phyloP scores from a whole-genome alignment of 2,797 vertebrate genomes.

The Schizopygopsis malacanthus region DNA sequence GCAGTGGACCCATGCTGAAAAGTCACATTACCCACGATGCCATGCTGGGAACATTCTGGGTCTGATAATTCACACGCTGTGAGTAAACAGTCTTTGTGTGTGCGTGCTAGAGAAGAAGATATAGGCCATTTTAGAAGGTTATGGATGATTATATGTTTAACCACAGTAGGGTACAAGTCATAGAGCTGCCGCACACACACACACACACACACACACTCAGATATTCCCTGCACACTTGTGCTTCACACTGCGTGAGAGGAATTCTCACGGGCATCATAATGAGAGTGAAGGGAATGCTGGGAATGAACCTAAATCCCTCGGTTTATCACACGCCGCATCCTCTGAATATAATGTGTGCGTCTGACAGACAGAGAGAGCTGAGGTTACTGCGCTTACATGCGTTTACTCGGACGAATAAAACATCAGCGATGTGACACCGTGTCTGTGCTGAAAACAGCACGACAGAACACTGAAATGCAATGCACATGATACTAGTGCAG shows the following conservation, averaged over 20 bases:
- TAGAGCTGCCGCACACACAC: constrained; percentile 14
- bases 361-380: constrained; percentile 24
- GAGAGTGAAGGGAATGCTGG: constrained; percentile 42
- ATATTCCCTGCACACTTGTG: constrained; percentile 19
- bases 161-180: constrained; percentile 51
- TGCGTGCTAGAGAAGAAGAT: constrained; percentile 30
- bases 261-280: constrained; percentile 46
- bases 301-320: constrained; percentile 35
- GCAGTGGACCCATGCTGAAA: constrained; percentile 47
- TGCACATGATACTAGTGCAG: background rate
- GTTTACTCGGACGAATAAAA: background rate
- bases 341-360: background rate
- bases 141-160: constrained; percentile 59
- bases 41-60: constrained; percentile 38
- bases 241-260: constrained; percentile 4
- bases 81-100: constrained; percentile 38
- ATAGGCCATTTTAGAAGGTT: constrained; percentile 50
- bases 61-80: constrained; percentile 41
- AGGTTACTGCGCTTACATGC: background rate
- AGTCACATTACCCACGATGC: constrained; percentile 52
- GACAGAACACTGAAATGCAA: background rate
- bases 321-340: constrained; percentile 36
- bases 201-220: constrained; percentile 28
- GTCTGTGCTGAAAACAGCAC: background rate
- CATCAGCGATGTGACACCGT: background rate